A percentile compares a stretch with the other conserved stretches of the same genome.
These are phyloP conservation scores for Lampris incognitus DNA, from an alignment of 2,113 vertebrate species.

Conservation along the genomic window DNA sequence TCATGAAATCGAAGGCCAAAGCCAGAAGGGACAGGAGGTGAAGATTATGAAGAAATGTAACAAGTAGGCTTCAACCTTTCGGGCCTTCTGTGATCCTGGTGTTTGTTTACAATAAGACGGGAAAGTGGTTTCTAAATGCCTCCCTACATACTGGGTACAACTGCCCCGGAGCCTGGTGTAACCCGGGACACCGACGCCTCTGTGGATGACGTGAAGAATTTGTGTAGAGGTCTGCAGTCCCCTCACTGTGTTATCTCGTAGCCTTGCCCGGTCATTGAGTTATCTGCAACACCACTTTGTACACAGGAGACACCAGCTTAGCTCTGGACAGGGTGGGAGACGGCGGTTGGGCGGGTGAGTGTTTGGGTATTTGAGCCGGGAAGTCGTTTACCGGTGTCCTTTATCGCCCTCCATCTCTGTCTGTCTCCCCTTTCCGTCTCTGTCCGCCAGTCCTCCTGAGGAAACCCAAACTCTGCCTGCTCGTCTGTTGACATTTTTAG, in stretches of 20 bases:
- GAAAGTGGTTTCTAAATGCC: no score
- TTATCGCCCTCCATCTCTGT: neutral
- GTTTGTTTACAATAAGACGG: no score
- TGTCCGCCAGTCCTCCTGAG: neutral
- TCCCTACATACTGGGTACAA: no score
- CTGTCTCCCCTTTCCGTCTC: neutral
- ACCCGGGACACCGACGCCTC: no score
- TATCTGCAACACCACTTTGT: constrained; percentile 45
- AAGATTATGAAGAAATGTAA: no score
- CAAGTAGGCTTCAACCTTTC: no score
- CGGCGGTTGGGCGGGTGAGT: neutral
- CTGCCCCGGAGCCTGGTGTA: no score
- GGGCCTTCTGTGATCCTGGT: no score
- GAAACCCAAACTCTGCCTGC: neutral
- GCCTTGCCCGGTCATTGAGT: neutral
- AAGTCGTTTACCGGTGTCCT: neutral
- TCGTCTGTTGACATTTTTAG: neutral
- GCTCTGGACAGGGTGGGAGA: constrained; percentile 18
- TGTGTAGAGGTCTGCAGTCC: neutral
- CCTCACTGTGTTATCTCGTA: neutral
- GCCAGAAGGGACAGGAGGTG: no score
- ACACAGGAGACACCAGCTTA: constrained; percentile 11
- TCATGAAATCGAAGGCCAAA: no score
- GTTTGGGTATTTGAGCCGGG: neutral
- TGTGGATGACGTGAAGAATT: no score